Base-by-base conservation (phyloP, 2,888 invertebrate species). In the Morpho achilles region DNA sequence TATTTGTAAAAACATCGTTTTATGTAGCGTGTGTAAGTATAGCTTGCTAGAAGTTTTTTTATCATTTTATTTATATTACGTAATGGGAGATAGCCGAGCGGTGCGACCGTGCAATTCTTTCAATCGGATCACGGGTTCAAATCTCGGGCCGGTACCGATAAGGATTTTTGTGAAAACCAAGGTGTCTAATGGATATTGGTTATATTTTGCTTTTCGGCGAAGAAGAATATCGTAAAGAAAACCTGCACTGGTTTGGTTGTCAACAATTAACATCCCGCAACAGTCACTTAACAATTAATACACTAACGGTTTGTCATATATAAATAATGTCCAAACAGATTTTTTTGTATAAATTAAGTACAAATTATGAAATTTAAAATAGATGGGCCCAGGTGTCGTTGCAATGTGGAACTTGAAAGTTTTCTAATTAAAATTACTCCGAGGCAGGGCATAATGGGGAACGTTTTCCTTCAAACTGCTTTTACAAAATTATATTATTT, bases 381-480 rank as follows among this genome's bases (percentile, higher is more conserved):
- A 49, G 48, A 57, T 47, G 47, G 48, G 32, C 8, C 44, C 47
- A 59, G 50, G 56, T 44, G 50, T 9, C 48, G 16, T 16, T 59
- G 53, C 56, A 64, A 43, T 58, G 53, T 16, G 16, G 45, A 50
- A 53, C 50, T 50, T 47, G 39, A 57, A 65, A 65, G 60, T 66
- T 67, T 63, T 64, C 58, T 59, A 65, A 67, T 67, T 66, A 65
- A 64, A 58, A 53, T 53, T 52, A 44, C 62, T 59, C 45, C 48
- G 48, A 50, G 56, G 47, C 45, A 7, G 9, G 45, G 53, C 44
- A 52, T 51, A 58, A 49, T 58, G 45, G 58, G 7, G 42, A 43
- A 43, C 43, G 23, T 43, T 43, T 51, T 43, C 16, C 16, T 16
- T 16, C 16, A 16, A 16, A 16, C 16, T 16, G 16, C 16, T 16